These are phyloP conservation scores for Rhorus exstirpatorius DNA, from an alignment of 2,888 invertebrate species.

Conservation along the genomic window DNA sequence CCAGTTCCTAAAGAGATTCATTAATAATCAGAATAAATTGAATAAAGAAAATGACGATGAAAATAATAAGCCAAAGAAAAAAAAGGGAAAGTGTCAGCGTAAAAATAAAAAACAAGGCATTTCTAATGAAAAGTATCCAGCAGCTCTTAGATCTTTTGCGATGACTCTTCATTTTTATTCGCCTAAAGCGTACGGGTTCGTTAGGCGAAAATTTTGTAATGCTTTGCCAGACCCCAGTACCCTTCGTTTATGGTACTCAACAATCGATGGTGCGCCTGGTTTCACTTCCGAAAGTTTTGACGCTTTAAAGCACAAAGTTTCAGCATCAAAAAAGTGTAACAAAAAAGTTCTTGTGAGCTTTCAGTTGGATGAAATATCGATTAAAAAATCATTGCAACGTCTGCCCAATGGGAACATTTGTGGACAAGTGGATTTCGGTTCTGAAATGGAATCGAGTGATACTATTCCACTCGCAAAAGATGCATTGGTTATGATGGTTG, in stretches of 20 bases:
- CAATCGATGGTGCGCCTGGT: conserved; percentile 67
- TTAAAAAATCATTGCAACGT: conserved; percentile 60
- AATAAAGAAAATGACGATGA: conserved; percentile 32
- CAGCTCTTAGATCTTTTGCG: conserved; percentile 53
- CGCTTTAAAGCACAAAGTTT: conserved; percentile 51
- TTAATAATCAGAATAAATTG: neutral
- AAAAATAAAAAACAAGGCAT: conserved; percentile 19
- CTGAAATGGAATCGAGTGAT: conserved; percentile 49
- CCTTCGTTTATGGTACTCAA: conserved; percentile 62
- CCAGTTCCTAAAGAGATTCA: conserved; percentile 40
- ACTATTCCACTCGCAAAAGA: conserved; percentile 53
- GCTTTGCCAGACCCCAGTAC: conserved; percentile 69
- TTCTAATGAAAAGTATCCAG: conserved; percentile 59
- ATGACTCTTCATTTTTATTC: conserved; percentile 6
- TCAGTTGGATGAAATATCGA: conserved; percentile 70
- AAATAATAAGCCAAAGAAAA: neutral
- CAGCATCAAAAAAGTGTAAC: conserved; percentile 28
- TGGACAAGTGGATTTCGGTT: conserved; percentile 72
- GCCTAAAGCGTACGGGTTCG: conserved; percentile 71
- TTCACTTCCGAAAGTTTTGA: conserved; percentile 67
- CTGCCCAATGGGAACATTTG: conserved; percentile 54
- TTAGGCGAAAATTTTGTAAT: conserved; percentile 66
- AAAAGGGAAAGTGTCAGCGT: conserved; percentile 24
- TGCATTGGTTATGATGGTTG: conserved; percentile 63
- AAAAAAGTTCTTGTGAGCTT: conserved; percentile 61